phyloP scores from a whole-genome alignment of 2,888 invertebrate species.

The Hydrotaea diabolus region DNA sequence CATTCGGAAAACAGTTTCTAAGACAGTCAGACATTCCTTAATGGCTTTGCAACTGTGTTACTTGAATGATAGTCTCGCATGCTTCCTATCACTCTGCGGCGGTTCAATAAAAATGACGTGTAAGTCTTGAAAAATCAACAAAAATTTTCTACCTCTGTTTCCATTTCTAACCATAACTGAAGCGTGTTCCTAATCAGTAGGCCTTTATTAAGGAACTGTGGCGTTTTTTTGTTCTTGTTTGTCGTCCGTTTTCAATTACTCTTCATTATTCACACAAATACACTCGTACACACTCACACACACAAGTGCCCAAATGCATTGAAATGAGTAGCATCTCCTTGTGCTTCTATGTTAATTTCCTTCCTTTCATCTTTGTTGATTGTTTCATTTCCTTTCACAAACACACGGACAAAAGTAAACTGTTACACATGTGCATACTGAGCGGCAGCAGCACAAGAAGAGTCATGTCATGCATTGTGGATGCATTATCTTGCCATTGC shows the following conservation, averaged over 20 bases:
- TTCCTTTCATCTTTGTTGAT: constrained; percentile 62
- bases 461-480: constrained; percentile 34
- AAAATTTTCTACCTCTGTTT: neutral
- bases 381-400: constrained; percentile 61
- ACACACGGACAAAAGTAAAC: neutral
- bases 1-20: too few species aligned
- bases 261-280: constrained; percentile 25
- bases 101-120: too few species aligned
- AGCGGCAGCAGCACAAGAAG: constrained; percentile 33
- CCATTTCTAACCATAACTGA: neutral
- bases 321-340: constrained; percentile 34
- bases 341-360: constrained; percentile 58
- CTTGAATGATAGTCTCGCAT: too few species aligned
- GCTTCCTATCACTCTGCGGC: too few species aligned
- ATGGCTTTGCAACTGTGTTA: too few species aligned
- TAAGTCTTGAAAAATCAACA: too few species aligned
- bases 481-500: constrained; percentile 15
- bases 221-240: constrained; percentile 23
- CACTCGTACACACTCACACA: constrained; percentile 8
- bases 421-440: neutral
- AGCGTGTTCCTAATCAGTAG: constrained; percentile 30
- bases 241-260: constrained; percentile 40
- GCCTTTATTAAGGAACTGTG: constrained; percentile 7
- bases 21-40: too few species aligned
- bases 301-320: constrained; percentile 7